Conservation (phyloP, 2,888 invertebrate species). For the Panopea generosa region DNA sequence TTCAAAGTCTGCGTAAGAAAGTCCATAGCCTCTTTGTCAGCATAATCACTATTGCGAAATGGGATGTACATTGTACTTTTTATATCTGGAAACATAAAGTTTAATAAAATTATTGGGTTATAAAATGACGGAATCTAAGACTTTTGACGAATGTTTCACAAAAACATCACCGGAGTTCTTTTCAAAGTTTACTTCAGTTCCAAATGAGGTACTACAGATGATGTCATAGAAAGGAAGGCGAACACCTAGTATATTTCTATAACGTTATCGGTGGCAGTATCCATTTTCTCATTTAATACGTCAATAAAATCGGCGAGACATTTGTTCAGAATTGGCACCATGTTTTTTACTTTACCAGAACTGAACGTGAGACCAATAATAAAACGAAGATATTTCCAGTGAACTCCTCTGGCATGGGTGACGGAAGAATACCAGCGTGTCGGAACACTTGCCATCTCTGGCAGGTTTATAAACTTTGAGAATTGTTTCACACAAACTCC, state of each 20-base stretch:
- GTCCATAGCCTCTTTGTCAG: conserved; percentile 32
- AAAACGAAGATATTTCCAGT: conserved; percentile 61
- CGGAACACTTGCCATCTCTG: conserved; percentile 10
- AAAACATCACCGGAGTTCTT: conserved; percentile 58
- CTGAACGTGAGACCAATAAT: conserved; percentile 53
- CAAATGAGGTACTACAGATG: conserved; percentile 60
- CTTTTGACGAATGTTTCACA: conserved; percentile 54
- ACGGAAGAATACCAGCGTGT: conserved; percentile 31
- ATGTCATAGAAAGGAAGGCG: conserved; percentile 59
- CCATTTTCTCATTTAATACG: conserved; percentile 23
- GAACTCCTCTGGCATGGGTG: conserved; percentile 39
- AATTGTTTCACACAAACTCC: conserved; percentile 65
- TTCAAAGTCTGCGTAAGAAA: conserved; percentile 40
- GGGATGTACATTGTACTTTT: conserved; percentile 29
- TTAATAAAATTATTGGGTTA: conserved; percentile 29
- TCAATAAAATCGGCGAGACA: conserved; percentile 45
- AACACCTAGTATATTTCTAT: conserved; percentile 47
- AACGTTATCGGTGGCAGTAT: conserved; percentile 15
- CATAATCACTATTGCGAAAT: conserved; percentile 15
- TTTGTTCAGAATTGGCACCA: conserved; percentile 44
- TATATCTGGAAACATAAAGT: conserved; percentile 48
- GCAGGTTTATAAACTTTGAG: conserved; percentile 61
- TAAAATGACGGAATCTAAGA: conserved; percentile 22
- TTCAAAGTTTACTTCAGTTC: conserved; percentile 64
- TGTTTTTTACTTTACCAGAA: conserved; percentile 48